phyloP scores from a whole-genome alignment of 2,113 vertebrate species.

The Myrmecophaga tridactyla region DNA sequence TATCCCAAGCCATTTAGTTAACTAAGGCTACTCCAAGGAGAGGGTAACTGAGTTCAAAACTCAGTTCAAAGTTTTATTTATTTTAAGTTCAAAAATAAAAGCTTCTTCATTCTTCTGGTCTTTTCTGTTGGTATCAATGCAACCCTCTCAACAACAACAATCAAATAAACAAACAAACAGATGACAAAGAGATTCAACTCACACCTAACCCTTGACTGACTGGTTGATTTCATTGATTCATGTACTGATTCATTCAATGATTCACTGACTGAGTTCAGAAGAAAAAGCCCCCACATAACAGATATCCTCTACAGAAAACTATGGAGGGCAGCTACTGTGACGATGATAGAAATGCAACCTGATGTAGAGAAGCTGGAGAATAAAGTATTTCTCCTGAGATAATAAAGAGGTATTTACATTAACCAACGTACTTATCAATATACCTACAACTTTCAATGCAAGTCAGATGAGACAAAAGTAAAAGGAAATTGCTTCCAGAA shows the following conservation, averaged over 20 bases:
- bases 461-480: conserved; percentile 67
- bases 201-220: not conserved
- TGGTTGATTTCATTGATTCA: too few relatives aligned
- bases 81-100: not conserved
- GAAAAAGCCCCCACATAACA: not conserved
- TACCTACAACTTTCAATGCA: conserved; percentile 69
- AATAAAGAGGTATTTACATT: conserved; percentile 58
- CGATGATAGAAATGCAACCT: not conserved
- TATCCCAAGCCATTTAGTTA: not conserved
- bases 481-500: conserved; percentile 63
- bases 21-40: not conserved
- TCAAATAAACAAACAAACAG: not conserved
- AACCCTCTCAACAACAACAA: not conserved
- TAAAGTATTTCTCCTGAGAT: conserved; percentile 46
- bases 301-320: not conserved
- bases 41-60: too few relatives aligned
- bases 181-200: not conserved
- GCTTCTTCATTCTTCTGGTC: not conserved
- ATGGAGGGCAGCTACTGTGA: not conserved
- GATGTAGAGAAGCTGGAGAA: conserved; percentile 14
- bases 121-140: not conserved
- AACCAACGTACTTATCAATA: conserved; percentile 58
- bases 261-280: not conserved
- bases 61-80: too few relatives aligned
- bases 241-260: too few relatives aligned